Evolutionary conservation across 2,113 vertebrate genomes (phyloP).

Genomic region (Polypterus senegalus): DNA sequence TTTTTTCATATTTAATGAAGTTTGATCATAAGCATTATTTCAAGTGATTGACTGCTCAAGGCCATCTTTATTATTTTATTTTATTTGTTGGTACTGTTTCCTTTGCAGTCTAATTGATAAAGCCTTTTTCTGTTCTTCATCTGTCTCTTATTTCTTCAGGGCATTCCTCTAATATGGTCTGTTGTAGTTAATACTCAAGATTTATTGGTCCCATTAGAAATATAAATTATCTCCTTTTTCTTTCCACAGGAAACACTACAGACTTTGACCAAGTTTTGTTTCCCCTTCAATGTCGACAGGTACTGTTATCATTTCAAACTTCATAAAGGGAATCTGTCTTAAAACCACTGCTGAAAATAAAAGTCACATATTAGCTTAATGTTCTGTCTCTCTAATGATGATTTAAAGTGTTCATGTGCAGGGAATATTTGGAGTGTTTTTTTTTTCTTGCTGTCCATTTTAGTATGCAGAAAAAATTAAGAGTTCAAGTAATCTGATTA

Average conservation of each 20-base stretch:
- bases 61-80: slow-evolving; percentile 24
- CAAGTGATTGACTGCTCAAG: slow-evolving; percentile 60
- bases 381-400: slow-evolving; percentile 63
- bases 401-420: slow-evolving; percentile 58
- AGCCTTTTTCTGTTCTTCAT: slow-evolving; percentile 65
- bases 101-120: slow-evolving; percentile 63
- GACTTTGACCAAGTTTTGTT: slow-evolving; percentile 91
- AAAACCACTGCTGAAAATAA: slow-evolving; percentile 52
- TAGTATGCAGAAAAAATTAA: slow-evolving; percentile 17
- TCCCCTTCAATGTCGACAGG: slow-evolving; percentile 93
- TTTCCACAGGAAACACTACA: slow-evolving; percentile 76
- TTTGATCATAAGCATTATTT: slow-evolving; percentile 71
- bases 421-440: slow-evolving; percentile 37
- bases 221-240: slow-evolving; percentile 80
- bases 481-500: too few species aligned
- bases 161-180: slow-evolving; percentile 60
- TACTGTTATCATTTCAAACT: slow-evolving; percentile 57
- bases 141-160: slow-evolving; percentile 70
- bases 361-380: slow-evolving; percentile 42
- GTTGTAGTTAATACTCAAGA: slow-evolving; percentile 70
- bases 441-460: slow-evolving; percentile 36
- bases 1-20: slow-evolving; percentile 78
- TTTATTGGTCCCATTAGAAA: slow-evolving; percentile 82
- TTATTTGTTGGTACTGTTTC: slow-evolving; percentile 6
- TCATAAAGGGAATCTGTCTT: slow-evolving; percentile 49